Evolutionary conservation across 2,888 invertebrate species (phyloP).

Genomic region (Andrena marginata): DNA sequence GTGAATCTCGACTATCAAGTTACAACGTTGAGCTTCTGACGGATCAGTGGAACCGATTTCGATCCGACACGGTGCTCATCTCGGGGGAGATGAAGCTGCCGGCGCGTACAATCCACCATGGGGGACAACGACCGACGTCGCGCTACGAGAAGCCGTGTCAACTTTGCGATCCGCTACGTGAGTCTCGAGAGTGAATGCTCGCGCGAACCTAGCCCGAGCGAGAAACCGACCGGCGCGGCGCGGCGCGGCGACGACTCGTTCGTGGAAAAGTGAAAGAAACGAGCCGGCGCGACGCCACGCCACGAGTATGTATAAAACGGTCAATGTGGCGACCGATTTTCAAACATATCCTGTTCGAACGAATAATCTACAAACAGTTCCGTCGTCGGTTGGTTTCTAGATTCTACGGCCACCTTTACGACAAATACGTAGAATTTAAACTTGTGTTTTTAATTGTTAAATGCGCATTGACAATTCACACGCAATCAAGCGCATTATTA

Average conservation of each 20-base stretch:
- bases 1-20: constrained; percentile 1
- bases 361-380: neutral
- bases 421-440: too few relatives aligned
- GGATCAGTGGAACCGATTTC: constrained; percentile 22
- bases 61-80: constrained; percentile 32
- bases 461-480: too few relatives aligned
- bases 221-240: neutral
- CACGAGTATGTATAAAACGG: neutral
- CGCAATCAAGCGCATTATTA: too few relatives aligned
- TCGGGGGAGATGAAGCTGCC: constrained; percentile 58
- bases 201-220: constrained; percentile 28
- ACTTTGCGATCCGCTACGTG: constrained; percentile 77
- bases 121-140: constrained; percentile 71
- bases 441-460: too few relatives aligned
- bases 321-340: neutral
- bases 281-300: neutral
- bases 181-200: constrained; percentile 80
- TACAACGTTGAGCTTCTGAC: constrained; percentile 15
- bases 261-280: constrained; percentile 31
- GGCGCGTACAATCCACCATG: constrained; percentile 64
- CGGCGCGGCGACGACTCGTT: neutral
- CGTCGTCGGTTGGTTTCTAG: too few relatives aligned
- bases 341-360: neutral
- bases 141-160: constrained; percentile 68
- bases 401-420: too few relatives aligned